These are phyloP conservation scores for Germaria angustata DNA, from an alignment of 2,888 invertebrate genomes.

Conservation along the genomic window DNA sequence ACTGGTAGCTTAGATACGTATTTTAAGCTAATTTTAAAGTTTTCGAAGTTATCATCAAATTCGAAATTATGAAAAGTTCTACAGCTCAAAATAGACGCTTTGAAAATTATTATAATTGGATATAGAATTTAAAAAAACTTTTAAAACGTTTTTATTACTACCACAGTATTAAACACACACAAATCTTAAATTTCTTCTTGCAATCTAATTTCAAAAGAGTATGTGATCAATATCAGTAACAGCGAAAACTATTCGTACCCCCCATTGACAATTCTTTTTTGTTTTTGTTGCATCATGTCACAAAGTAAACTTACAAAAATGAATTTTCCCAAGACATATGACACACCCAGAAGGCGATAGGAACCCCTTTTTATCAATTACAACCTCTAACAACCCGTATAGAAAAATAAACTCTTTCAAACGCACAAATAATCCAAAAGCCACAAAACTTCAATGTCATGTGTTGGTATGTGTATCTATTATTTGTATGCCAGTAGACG, in stretches of 20 bases:
- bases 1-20: too few relatives aligned
- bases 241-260: slow-evolving; percentile 18
- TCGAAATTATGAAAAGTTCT: too few relatives aligned
- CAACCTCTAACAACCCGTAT: slow-evolving; percentile 59
- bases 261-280: slow-evolving; percentile 24
- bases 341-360: slow-evolving; percentile 62
- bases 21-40: too few relatives aligned
- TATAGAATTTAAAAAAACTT: too few relatives aligned
- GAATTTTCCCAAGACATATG: slow-evolving; percentile 65
- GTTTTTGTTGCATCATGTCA: slow-evolving; percentile 58
- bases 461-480: slow-evolving; percentile 32
- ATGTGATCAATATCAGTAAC: background rate
- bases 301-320: slow-evolving; percentile 20
- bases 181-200: background rate
- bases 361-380: slow-evolving; percentile 54
- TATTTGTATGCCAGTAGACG: background rate
- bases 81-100: too few relatives aligned
- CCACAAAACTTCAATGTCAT: slow-evolving; percentile 58
- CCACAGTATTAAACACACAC: too few relatives aligned
- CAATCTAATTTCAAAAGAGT: background rate
- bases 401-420: slow-evolving; percentile 27
- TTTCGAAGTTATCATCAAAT: too few relatives aligned
- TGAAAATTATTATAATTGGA: too few relatives aligned
- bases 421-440: slow-evolving; percentile 18
- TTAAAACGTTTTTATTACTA: background rate